Conservation (phyloP, 2,113 vertebrate species). For the Alexandromys fortis region DNA sequence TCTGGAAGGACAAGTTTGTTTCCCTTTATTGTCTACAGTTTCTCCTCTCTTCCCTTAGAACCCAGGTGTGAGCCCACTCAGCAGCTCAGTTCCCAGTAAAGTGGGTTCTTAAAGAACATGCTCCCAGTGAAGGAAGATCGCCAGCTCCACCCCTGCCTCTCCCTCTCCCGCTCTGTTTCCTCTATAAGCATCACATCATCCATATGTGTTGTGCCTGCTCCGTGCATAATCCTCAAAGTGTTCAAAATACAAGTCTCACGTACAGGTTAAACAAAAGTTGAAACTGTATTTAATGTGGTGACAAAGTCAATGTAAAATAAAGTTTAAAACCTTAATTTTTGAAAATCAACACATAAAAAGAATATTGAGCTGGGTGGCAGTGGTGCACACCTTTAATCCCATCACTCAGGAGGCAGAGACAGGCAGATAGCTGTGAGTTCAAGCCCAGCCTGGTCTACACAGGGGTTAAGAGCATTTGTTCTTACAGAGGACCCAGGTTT, state of each 20-base stretch:
- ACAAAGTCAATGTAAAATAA: slow-evolving; percentile 32
- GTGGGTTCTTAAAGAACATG: background rate
- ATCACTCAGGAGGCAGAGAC: no score
- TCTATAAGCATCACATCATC: background rate
- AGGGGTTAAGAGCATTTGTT: background rate
- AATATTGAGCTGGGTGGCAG: slow-evolving; percentile 5
- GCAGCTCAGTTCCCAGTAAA: background rate
- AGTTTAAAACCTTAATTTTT: slow-evolving; percentile 19
- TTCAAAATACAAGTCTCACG: background rate
- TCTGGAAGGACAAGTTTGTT: background rate
- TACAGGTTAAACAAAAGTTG: background rate
- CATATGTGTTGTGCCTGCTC: background rate
- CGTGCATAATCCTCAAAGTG: slow-evolving; percentile 30
- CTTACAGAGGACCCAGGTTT: background rate
- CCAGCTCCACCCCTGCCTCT: no score
- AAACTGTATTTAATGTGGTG: background rate
- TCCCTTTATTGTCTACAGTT: background rate
- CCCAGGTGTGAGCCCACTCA: background rate
- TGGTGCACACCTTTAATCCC: background rate
- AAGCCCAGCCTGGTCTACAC: no score
- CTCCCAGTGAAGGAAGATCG: background rate
- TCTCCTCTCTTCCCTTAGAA: slow-evolving; percentile 17
- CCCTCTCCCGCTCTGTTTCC: background rate
- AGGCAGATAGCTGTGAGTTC: no score
- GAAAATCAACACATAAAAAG: background rate